Conservation (phyloP, 2,888 invertebrate species). For the Pachliopta kotzebuea region DNA sequence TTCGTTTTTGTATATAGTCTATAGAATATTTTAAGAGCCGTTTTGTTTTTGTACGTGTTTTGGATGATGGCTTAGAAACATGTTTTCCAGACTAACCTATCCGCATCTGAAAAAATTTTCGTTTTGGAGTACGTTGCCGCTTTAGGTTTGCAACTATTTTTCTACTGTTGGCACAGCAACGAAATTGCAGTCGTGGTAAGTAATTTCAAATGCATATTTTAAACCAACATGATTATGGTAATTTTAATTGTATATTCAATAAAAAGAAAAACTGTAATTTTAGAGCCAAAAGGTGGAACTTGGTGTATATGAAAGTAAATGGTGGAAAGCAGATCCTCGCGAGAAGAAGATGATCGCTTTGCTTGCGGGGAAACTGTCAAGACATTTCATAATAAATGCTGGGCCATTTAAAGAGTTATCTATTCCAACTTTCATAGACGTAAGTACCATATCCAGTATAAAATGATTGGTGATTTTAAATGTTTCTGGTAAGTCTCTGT, state of each 20-base stretch:
- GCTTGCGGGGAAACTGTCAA: conserved; percentile 50
- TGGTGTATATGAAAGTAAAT: conserved; percentile 52
- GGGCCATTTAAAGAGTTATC: conserved; percentile 54
- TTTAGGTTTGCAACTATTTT: conserved; percentile 51
- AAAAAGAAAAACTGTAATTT: neutral
- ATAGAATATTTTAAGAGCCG: too few relatives aligned
- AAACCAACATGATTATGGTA: too few relatives aligned
- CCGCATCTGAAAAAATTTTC: conserved; percentile 53
- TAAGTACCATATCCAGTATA: conserved; percentile 34
- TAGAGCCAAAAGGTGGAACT: conserved; percentile 46
- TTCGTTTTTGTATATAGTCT: too few relatives aligned
- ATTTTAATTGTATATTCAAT: neutral
- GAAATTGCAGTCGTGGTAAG: conserved; percentile 51
- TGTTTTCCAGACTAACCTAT: conserved; percentile 44
- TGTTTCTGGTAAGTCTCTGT: too few relatives aligned
- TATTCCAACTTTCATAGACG: conserved; percentile 56
- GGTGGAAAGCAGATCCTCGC: conserved; percentile 51
- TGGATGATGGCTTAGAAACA: too few relatives aligned
- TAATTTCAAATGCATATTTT: too few relatives aligned
- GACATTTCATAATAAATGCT: conserved; percentile 44
- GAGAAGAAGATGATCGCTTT: conserved; percentile 44
- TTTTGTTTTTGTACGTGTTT: too few relatives aligned
- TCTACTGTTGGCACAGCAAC: conserved; percentile 65
- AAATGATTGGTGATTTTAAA: too few relatives aligned
- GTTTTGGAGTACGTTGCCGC: conserved; percentile 49